Evolutionary conservation across 1,140 invertebrate species (phyloP).

Genomic region (Tetragonula clypearis): DNA sequence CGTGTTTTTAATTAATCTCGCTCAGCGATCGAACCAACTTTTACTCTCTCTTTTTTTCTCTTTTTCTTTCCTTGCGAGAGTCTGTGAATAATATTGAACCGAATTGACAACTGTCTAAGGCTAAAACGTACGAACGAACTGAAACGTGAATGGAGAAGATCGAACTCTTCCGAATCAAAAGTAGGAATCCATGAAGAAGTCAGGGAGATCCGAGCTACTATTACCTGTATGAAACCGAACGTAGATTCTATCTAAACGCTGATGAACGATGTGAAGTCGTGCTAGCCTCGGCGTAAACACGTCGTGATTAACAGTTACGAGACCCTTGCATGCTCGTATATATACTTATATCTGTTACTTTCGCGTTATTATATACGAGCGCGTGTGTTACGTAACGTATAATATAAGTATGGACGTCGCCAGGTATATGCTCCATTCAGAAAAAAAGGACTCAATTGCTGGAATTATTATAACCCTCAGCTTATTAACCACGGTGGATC

Average conservation of each 20-base stretch:
- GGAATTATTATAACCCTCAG: neutral
- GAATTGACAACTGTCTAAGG: neutral
- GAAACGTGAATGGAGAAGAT: neutral
- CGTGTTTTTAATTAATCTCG: constrained; percentile 11
- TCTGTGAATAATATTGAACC: neutral
- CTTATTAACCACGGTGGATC: too few relatives aligned
- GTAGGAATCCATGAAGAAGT: neutral
- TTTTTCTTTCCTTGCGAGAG: neutral
- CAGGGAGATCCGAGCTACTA: neutral
- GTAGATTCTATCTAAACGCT: neutral
- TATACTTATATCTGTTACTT: neutral
- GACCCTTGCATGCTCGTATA: neutral
- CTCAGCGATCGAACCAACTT: neutral
- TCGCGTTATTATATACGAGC: constrained; percentile 3
- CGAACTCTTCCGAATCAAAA: neutral
- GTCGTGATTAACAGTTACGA: constrained; percentile 17
- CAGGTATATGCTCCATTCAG: neutral
- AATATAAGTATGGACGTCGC: neutral
- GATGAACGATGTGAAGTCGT: neutral
- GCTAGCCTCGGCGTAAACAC: neutral
- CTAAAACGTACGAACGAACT: neutral
- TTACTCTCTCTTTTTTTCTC: neutral
- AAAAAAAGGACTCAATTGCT: neutral
- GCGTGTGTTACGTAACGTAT: neutral
- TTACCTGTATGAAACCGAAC: neutral